Percentiles rank a stretch among this genome's conserved stretches.
phyloP scores from a whole-genome alignment of 2,888 invertebrate species.

The Endomychus coccineus region DNA sequence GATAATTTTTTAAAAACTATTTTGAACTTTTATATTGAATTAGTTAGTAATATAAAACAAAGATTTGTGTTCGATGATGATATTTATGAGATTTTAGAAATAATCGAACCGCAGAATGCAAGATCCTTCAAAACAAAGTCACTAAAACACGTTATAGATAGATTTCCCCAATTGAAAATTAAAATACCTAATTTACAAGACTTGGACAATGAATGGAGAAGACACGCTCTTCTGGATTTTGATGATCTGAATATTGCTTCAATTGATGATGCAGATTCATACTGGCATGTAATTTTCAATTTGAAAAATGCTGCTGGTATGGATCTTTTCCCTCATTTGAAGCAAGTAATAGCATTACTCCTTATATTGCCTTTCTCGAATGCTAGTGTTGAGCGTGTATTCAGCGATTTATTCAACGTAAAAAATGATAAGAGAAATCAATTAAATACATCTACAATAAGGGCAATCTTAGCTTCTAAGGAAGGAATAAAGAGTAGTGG shows the following conservation, averaged over 20 bases:
- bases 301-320: conserved; percentile 14
- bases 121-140: conserved; percentile 19
- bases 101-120: conserved; percentile 17
- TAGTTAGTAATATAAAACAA: conserved; percentile 12
- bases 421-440: conserved; percentile 24
- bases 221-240: conserved; percentile 18
- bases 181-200: conserved; percentile 14
- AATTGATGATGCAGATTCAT: conserved; percentile 9
- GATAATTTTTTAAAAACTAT: conserved; percentile 1
- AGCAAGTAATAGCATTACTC: conserved; percentile 9
- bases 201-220: conserved; percentile 20
- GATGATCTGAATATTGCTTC: conserved; percentile 3
- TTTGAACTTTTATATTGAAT: conserved; percentile 15
- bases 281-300: conserved; percentile 14
- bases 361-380: conserved; percentile 21
- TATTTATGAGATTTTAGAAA: conserved; percentile 19
- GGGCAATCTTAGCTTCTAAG: conserved; percentile 20
- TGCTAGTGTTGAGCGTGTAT: conserved; percentile 25
- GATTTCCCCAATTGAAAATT: conserved; percentile 19
- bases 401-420: conserved; percentile 22
- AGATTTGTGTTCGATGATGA: conserved; percentile 19
- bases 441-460: conserved; percentile 20
- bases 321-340: conserved; percentile 12
- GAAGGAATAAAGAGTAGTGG: conserved; percentile 14
- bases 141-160: conserved; percentile 13